These are phyloP conservation scores for Cyclopterus lumpus DNA, from an alignment of 2,797 vertebrate species.

Conservation along the genomic window DNA sequence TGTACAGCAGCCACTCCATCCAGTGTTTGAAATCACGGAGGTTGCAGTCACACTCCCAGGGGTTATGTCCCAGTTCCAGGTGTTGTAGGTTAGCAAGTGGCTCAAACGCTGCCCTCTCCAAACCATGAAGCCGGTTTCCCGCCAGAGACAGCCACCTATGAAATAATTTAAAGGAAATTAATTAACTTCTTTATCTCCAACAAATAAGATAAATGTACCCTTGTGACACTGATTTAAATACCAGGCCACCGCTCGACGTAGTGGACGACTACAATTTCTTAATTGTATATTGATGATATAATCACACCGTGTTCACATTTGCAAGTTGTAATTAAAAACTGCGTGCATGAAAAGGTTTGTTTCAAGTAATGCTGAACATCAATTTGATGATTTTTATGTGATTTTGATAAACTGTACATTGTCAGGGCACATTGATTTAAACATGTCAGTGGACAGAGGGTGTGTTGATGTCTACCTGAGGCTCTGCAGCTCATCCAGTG, in stretches of 20 bases:
- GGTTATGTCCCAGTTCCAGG: conserved; percentile 94
- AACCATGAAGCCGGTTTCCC: conserved; percentile 92
- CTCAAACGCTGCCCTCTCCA: conserved; percentile 95
- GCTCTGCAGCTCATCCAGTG: conserved; percentile 90
- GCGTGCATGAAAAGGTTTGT: neutral
- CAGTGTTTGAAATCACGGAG: conserved; percentile 98
- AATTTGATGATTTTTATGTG: neutral
- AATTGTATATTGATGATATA: neutral
- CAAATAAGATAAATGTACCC: neutral
- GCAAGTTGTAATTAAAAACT: neutral
- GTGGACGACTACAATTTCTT: neutral
- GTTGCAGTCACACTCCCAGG: conserved; percentile 99
- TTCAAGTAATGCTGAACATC: neutral
- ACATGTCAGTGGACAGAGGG: neutral
- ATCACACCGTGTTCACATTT: neutral
- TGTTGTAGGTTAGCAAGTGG: conserved; percentile 92
- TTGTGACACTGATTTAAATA: neutral
- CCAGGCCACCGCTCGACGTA: neutral
- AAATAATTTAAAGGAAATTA: neutral
- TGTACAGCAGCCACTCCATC: conserved; percentile 99
- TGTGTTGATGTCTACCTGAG: conserved; percentile 79
- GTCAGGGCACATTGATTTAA: neutral
- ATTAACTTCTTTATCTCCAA: neutral
- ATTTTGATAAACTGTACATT: neutral
- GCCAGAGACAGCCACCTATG: conserved; percentile 90